phyloP scores from a whole-genome alignment of 1,140 invertebrate genomes.

The Carposina sasakii region DNA sequence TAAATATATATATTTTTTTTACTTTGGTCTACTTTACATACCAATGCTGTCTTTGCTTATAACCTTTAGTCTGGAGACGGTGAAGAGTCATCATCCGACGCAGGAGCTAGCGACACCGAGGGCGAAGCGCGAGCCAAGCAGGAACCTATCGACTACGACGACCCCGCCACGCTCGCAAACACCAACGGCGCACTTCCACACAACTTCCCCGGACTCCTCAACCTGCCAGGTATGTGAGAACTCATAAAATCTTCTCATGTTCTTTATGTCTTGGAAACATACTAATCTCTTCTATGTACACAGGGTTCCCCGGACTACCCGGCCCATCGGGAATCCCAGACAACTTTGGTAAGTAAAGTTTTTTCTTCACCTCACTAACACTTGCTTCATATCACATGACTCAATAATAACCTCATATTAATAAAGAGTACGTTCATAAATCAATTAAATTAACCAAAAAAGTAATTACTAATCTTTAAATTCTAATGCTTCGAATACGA shows the following conservation, averaged over 20 bases:
- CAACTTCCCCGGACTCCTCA: slow-evolving; percentile 58
- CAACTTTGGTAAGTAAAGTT: slow-evolving; percentile 84
- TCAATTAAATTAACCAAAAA: background rate
- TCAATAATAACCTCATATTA: slow-evolving; percentile 33
- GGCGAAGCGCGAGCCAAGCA: slow-evolving; percentile 74
- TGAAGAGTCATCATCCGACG: slow-evolving; percentile 81
- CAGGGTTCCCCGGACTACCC: slow-evolving; percentile 75
- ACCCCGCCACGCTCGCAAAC: slow-evolving; percentile 77
- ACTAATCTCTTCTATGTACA: too few relatives aligned
- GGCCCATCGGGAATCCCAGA: slow-evolving; percentile 89
- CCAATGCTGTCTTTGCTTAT: too few relatives aligned
- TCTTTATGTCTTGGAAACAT: too few relatives aligned
- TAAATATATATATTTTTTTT: too few relatives aligned
- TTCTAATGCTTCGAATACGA: slow-evolving; percentile 17
- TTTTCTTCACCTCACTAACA: slow-evolving; percentile 29
- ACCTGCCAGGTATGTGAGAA: slow-evolving; percentile 45
- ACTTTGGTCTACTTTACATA: too few relatives aligned
- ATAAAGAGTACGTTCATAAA: background rate
- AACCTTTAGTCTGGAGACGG: slow-evolving; percentile 75
- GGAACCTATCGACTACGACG: slow-evolving; percentile 77
- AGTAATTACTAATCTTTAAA: too few relatives aligned
- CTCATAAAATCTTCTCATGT: background rate
- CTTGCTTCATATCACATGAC: slow-evolving; percentile 33
- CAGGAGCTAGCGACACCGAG: slow-evolving; percentile 78
- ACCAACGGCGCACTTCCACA: slow-evolving; percentile 77